Percentiles rank a stretch among this genome's conserved stretches.
phyloP scores from a whole-genome alignment of 2,888 invertebrate species.

The Siphlonurus alternatus region DNA sequence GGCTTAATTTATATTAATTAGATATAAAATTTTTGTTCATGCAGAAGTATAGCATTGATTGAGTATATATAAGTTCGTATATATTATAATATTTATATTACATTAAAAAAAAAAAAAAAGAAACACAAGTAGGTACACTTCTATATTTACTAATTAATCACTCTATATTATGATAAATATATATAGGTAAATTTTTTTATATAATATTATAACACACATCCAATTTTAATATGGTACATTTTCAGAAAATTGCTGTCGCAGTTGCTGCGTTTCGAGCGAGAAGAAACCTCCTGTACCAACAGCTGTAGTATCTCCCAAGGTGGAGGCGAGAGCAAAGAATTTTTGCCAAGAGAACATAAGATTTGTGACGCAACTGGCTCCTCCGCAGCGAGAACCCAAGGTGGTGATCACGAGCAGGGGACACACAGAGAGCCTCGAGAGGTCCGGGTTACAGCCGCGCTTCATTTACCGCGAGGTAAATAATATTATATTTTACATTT shows the following conservation, averaged over 20 bases:
- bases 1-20: too few relatives aligned
- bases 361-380: constrained; percentile 33
- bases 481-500: too few relatives aligned
- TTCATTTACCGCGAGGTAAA: constrained; percentile 41
- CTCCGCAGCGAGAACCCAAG: constrained; percentile 36
- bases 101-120: too few relatives aligned
- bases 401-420: constrained; percentile 46
- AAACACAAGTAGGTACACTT: too few relatives aligned
- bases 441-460: constrained; percentile 47
- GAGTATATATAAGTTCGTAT: too few relatives aligned
- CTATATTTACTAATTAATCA: too few relatives aligned
- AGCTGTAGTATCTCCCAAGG: background rate
- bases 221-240: background rate
- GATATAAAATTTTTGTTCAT: too few relatives aligned
- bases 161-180: too few relatives aligned
- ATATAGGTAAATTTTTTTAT: background rate
- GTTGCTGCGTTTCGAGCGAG: background rate
- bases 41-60: too few relatives aligned
- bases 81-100: too few relatives aligned
- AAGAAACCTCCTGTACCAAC: constrained; percentile 1
- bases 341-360: constrained; percentile 43
- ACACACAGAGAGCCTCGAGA: constrained; percentile 38
- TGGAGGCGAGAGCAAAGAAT: constrained; percentile 23
- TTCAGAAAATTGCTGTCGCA: background rate
- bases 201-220: background rate